Evolutionary conservation across 2,888 invertebrate species (phyloP).

Genomic region (Schizaphis graminum): DNA sequence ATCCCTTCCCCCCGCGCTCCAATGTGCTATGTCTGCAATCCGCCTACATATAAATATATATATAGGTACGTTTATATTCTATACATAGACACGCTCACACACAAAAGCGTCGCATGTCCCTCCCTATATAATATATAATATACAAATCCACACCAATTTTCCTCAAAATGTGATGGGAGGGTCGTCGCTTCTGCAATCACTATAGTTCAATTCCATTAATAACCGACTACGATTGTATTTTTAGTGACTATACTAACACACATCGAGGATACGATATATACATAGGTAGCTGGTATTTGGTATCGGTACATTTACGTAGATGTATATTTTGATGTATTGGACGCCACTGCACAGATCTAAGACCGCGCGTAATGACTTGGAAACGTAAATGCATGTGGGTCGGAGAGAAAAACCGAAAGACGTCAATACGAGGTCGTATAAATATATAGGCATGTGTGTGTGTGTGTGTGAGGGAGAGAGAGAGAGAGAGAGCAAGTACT

Average conservation of each 20-base stretch:
- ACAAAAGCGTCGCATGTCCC: not conserved
- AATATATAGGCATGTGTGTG: constrained; percentile 9
- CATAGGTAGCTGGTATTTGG: no score
- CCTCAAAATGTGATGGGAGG: not conserved
- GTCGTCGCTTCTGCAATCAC: not conserved
- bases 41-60: not conserved
- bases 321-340: not conserved
- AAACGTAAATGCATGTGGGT: not conserved
- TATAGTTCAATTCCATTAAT: not conserved
- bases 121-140: not conserved
- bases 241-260: no score
- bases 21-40: not conserved
- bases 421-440: constrained; percentile 65
- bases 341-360: not conserved
- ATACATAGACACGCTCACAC: not conserved
- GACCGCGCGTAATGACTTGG: not conserved
- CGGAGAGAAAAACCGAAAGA: constrained; percentile 62
- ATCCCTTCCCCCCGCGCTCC: not conserved
- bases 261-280: no score
- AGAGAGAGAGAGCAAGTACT: no score
- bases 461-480: not conserved
- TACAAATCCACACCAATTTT: not conserved
- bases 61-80: not conserved
- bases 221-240: not conserved
- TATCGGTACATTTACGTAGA: no score